phyloP scores from a whole-genome alignment of 2,797 vertebrate species.

The Amniataba percoides region DNA sequence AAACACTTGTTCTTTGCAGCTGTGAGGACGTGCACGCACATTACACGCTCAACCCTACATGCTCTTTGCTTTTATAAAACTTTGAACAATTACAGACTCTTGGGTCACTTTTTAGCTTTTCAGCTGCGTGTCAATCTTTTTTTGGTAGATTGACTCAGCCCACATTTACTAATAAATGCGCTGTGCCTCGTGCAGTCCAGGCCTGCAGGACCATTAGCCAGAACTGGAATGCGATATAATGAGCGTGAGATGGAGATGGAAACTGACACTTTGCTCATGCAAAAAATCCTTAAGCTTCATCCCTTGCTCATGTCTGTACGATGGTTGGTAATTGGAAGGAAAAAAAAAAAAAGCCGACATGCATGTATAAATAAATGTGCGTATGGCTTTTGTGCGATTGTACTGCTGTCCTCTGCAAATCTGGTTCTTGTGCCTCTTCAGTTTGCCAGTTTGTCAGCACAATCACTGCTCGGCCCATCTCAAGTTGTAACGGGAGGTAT shows the following conservation, averaged over 20 bases:
- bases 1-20: background rate
- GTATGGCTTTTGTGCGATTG: background rate
- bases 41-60: background rate
- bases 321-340: constrained; percentile 24
- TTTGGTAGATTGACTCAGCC: background rate
- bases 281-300: constrained; percentile 30
- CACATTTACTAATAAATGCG: background rate
- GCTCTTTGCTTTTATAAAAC: background rate
- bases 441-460: constrained; percentile 4
- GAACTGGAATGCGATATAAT: constrained; percentile 32
- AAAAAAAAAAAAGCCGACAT: background rate
- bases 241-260: constrained; percentile 23
- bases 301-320: constrained; percentile 7
- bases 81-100: background rate
- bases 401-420: background rate
- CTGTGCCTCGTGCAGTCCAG: background rate
- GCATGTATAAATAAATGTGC: background rate
- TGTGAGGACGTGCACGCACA: background rate
- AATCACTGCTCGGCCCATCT: background rate
- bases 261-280: constrained; percentile 21
- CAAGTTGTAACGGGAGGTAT: background rate
- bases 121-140: background rate
- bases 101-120: background rate
- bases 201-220: constrained; percentile 28
- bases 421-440: background rate